These are phyloP conservation scores for Cryptoprocta ferox DNA, from an alignment of 2,797 vertebrate species.

Conservation along the genomic window DNA sequence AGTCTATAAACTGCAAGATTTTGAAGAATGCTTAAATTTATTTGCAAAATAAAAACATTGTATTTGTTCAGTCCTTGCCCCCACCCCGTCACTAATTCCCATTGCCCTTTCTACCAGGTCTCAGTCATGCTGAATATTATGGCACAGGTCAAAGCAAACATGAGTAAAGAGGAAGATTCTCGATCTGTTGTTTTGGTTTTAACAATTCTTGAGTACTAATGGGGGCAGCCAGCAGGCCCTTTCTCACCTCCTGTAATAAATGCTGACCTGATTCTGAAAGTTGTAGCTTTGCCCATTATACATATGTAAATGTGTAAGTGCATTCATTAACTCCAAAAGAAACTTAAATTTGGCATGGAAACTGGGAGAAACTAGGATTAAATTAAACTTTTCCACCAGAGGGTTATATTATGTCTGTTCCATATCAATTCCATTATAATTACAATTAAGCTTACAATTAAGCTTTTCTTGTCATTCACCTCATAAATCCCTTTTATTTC, in stretches of 20 bases:
- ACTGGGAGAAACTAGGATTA: neutral
- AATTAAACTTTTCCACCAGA: slow-evolving; percentile 45
- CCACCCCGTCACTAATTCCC: neutral
- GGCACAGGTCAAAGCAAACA: neutral
- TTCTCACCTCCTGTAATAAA: neutral
- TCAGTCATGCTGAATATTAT: neutral
- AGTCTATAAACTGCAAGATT: neutral
- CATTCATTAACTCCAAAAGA: neutral
- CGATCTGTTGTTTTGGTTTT: neutral
- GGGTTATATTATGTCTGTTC: neutral
- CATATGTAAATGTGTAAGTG: neutral
- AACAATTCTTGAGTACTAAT: neutral
- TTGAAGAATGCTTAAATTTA: slow-evolving; percentile 29
- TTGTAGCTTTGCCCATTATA: neutral
- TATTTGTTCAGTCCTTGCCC: neutral
- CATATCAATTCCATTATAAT: slow-evolving; percentile 9
- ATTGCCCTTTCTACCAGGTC: neutral
- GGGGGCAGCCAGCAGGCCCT: neutral
- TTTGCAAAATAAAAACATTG: slow-evolving; percentile 31
- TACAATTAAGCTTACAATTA: neutral
- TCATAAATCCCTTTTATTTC: neutral
- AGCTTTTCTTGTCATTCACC: neutral
- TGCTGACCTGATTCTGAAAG: neutral
- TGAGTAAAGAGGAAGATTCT: neutral
- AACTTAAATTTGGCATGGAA: slow-evolving; percentile 38